Conservation (phyloP, 2,797 vertebrate species). For the Psittacula derbiana region DNA sequence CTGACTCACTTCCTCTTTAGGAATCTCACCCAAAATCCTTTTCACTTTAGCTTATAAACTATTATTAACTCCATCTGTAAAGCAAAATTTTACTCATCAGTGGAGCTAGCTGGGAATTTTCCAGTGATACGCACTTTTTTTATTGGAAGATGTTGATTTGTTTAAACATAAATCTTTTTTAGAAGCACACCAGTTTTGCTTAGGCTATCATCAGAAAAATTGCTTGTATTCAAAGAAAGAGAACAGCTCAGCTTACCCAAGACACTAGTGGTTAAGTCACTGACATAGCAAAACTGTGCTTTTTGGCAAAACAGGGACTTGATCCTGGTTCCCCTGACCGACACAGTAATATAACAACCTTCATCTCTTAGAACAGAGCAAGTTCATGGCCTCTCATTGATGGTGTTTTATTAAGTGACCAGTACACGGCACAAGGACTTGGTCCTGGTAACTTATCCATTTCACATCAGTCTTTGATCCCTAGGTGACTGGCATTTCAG, state of each 20-base stretch:
- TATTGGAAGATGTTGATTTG: constrained; percentile 41
- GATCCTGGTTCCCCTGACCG: not conserved
- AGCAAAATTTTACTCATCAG: constrained; percentile 56
- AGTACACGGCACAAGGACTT: not conserved
- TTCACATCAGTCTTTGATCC: not conserved
- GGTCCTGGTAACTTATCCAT: not conserved
- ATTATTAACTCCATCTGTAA: constrained; percentile 67
- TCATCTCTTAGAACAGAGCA: not conserved
- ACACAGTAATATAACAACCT: not conserved
- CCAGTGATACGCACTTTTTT: constrained; percentile 14
- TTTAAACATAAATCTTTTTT: constrained; percentile 44
- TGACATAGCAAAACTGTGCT: not conserved
- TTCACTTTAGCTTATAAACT: constrained; percentile 61
- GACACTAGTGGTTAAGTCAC: not conserved
- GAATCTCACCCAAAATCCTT: constrained; percentile 66
- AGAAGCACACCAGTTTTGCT: constrained; percentile 30
- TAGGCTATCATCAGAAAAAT: constrained; percentile 28
- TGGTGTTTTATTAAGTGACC: not conserved
- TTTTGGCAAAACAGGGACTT: not conserved
- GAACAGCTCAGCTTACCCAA: constrained; percentile 23
- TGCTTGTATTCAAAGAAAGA: constrained; percentile 9
- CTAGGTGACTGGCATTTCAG: not conserved
- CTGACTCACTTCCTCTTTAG: constrained; percentile 71
- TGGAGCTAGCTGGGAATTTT: constrained; percentile 55
- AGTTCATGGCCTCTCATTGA: not conserved